Evolutionary conservation across 1,140 invertebrate genomes (phyloP), one percentile per base, ranked within the genome.

Genomic region (Drosophila littoralis): DNA sequence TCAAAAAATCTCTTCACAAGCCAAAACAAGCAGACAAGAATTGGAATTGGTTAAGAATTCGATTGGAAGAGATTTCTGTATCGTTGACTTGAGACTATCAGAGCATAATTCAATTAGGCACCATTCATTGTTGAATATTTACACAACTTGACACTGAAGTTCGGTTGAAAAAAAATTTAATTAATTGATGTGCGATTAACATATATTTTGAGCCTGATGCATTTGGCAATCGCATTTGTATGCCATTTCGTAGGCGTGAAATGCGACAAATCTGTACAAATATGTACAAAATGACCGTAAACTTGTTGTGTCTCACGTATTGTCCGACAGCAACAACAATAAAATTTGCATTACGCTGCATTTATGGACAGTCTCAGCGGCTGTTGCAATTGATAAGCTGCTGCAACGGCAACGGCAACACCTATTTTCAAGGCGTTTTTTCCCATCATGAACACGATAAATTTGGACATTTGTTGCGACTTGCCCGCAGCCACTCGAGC

Each of bases 281-380:
- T 28, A 28, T 65, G 15, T 12, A 32, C 52, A 57, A 13, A 55
- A 33, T 5, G 22, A 28, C 45, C 15, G 43, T 46, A 33, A n/a
- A 28, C 17, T 55, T 33, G 46, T 58, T 57, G 43, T 35, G 43
- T 10, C 7, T 32, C 38, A 15, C 12, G 10, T 15, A 64, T 64
- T 64, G 46, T 64, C 36, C 42, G 9, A 9, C 55, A 28, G 43
- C 22, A 33, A 1, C 36, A 57, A 13, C 52, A 57, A 22, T 28
- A 35, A 66, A 50, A 65, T 66, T 51, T 57, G 60, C 60, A 71
- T 65, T 71, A 55, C 68, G 61, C 52, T 68, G 65, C 65, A 42
- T 60, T 60, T 68, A 45, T 43, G n/a, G 38, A 46, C 45, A 50
- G 33, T 22, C 45, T 22, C 45, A 15, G 33, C 17, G n/a, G 43